These are phyloP conservation scores for Caenorhabditis wallacei DNA, from an alignment of 2,888 invertebrate species.

Conservation along the genomic window DNA sequence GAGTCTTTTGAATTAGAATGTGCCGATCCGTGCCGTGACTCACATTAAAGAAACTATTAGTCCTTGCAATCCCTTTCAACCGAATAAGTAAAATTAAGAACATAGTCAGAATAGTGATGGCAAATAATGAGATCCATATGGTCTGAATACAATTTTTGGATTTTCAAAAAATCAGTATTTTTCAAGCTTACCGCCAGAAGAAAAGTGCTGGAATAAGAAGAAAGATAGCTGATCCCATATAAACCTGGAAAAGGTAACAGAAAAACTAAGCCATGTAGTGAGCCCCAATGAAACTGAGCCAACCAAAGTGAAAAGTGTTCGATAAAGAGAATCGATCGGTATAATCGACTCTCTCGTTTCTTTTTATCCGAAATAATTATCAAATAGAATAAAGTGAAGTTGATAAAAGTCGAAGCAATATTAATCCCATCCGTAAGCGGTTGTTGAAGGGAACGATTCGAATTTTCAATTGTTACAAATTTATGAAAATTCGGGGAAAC, in stretches of 20 bases:
- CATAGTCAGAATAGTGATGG: slow-evolving; percentile 10
- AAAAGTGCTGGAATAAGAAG: background rate
- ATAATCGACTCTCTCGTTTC: slow-evolving; percentile 1
- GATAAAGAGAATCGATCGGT: background rate
- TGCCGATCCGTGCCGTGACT: too few species aligned
- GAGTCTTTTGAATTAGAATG: background rate
- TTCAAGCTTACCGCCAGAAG: slow-evolving; percentile 22
- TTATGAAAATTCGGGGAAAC: background rate
- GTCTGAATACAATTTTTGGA: slow-evolving; percentile 8
- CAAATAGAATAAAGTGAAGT: slow-evolving; percentile 28
- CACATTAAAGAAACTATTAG: slow-evolving; percentile 12
- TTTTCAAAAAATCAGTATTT: background rate
- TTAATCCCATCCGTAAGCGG: slow-evolving; percentile 7
- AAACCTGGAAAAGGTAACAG: slow-evolving; percentile 43
- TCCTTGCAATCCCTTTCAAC: background rate
- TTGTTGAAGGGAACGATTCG: slow-evolving; percentile 24
- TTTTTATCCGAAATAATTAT: background rate
- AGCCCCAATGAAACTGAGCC: slow-evolving; percentile 33
- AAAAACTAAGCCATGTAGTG: slow-evolving; percentile 21
- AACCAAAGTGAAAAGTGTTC: slow-evolving; percentile 20
- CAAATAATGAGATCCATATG: slow-evolving; percentile 17
- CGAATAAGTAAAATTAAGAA: slow-evolving; percentile 24
- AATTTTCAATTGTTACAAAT: slow-evolving; percentile 17
- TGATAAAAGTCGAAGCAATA: slow-evolving; percentile 8
- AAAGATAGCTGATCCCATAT: slow-evolving; percentile 33